Base-by-base conservation (phyloP, 2,888 invertebrate species). In the Cetonia aurata region DNA sequence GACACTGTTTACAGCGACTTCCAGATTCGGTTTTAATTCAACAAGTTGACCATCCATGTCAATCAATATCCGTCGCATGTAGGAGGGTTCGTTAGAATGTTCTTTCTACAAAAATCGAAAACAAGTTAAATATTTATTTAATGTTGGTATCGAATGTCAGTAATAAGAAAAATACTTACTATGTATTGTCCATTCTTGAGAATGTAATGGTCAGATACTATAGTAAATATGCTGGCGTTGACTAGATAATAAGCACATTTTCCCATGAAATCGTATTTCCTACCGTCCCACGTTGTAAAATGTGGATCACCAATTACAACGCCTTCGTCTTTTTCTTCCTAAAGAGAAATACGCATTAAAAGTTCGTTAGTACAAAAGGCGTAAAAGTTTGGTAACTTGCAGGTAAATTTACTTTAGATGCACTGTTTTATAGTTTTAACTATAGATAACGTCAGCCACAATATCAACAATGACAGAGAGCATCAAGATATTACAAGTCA, bases 191-290 rank as follows among this genome's bases (percentile, higher is more conserved):
- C 60, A 19, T 60, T 8, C 10, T 60, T 12, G 12, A 1, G 17
- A 60, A 41, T 25, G 42, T 60, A 44, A 60, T 60, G 42, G 17
- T 60, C 60, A 8, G 60, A 42, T 46, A 25, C 31, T 42, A 60
- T 60, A 8, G 9, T 42, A n/a, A 60, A 60, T 12, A 19, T 31
- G 42, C n/a, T 25, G 19, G 44, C 60, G 17, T 60, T 44, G n/a
- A 46, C 60, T 17, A 60, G 44, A 46, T 60, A 60, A 46, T 60
- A 60, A 19, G n/a, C 12, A 42, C 60, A 60, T 46, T 60, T 60
- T 60, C 60, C 60, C 44, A 44, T 44, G 44, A 44, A 60, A 60
- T 42, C 42, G 19, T 12, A 60, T 10, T 44, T 19, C 25, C 19
- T 60, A 6, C 60, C 60, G 42, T 60, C 60, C 17, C 42, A 60